phyloP scores from a whole-genome alignment of 2,113 vertebrate genomes.

The Vulpes lagopus region DNA sequence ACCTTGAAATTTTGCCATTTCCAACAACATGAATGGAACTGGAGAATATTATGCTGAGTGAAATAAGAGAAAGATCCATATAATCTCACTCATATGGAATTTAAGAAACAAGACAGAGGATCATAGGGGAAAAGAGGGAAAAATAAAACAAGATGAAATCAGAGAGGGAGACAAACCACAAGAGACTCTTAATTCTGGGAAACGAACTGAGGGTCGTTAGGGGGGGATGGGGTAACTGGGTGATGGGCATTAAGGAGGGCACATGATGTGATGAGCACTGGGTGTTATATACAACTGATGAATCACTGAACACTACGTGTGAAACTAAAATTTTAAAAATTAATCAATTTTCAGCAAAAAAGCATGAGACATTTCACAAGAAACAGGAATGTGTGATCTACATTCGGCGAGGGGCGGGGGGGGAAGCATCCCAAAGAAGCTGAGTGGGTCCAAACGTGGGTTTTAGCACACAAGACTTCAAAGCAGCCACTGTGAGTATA shows the following conservation, averaged over 20 bases:
- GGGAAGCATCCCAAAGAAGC: neutral
- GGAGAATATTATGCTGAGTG: neutral
- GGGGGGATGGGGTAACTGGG: no score
- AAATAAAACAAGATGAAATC: no score
- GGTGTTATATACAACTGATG: neutral
- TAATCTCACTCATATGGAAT: no score
- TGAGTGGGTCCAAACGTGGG: fast-evolving
- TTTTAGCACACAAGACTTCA: neutral
- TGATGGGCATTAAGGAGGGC: no score
- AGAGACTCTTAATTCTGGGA: neutral
- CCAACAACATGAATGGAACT: neutral
- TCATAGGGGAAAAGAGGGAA: no score
- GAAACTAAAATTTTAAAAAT: neutral
- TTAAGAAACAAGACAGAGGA: no score
- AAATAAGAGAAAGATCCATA: neutral
- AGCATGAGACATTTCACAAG: neutral
- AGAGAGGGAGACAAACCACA: no score
- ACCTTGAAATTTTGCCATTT: neutral
- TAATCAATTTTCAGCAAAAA: neutral
- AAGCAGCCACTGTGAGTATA: fast-evolving
- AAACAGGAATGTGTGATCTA: neutral
- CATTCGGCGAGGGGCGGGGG: neutral
- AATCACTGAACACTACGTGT: neutral
- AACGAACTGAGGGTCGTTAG: neutral
- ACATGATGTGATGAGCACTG: no score